Percentiles rank a stretch among this genome's conserved stretches.
phyloP scores from a whole-genome alignment of 2,797 vertebrate genomes.

The Sebastes vulpes region DNA sequence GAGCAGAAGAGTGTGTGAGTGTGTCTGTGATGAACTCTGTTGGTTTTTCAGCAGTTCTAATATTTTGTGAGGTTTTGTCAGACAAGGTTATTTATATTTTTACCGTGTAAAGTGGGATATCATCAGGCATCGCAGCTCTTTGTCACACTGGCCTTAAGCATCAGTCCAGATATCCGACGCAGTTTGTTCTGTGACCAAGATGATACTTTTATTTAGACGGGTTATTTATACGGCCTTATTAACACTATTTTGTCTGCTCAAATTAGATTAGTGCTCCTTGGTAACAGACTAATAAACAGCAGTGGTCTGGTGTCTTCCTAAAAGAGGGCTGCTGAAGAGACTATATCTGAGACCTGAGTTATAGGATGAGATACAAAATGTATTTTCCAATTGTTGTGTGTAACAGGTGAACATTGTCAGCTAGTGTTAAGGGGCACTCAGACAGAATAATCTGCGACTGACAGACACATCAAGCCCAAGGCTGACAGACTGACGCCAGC shows the following conservation, averaged over 20 bases:
- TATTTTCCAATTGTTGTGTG: background rate
- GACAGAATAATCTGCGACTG: conserved; percentile 20
- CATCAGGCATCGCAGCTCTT: background rate
- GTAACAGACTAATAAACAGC: background rate
- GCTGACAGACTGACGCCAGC: conserved; percentile 13
- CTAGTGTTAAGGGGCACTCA: background rate
- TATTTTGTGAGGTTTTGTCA: background rate
- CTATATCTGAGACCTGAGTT: background rate
- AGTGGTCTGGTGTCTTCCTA: background rate
- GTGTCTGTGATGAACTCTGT: background rate
- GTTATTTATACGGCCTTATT: background rate
- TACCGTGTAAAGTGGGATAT: background rate
- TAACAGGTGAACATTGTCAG: background rate
- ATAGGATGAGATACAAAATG: background rate
- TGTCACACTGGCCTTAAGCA: background rate
- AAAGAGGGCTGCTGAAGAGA: background rate
- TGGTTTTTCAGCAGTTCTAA: background rate
- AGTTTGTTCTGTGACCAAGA: background rate
- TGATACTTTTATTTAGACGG: background rate
- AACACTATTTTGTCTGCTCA: background rate
- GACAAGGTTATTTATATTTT: background rate
- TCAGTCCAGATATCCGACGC: background rate
- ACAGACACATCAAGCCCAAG: conserved; percentile 22
- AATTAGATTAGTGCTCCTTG: background rate
- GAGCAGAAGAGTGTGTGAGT: background rate